Evolutionary conservation across 2,888 invertebrate species (phyloP), one percentile per base, ranked within the genome.

Genomic region (Euproctis similis): DNA sequence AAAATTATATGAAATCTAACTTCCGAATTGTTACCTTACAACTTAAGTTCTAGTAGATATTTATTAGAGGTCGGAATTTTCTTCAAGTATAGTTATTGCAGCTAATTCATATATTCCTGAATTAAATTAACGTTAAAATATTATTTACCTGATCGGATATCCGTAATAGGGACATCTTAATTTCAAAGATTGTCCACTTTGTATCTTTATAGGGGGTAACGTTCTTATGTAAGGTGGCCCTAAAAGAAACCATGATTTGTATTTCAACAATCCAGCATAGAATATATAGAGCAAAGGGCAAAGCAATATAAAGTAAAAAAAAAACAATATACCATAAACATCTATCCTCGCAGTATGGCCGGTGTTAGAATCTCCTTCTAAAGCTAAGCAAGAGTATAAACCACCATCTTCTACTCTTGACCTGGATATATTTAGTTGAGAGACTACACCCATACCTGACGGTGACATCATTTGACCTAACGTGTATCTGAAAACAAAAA

Each of bases 81-180:
- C n/a, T n/a, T n/a, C n/a, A n/a, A n/a, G n/a, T n/a, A n/a, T n/a
- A n/a, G n/a, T n/a, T n/a, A n/a, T n/a, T n/a, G n/a, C n/a, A n/a
- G n/a, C n/a, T n/a, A n/a, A n/a, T n/a, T n/a, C n/a, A n/a, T n/a
- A n/a, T n/a, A n/a, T n/a, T n/a, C n/a, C n/a, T n/a, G n/a, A n/a
- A n/a, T n/a, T n/a, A n/a, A n/a, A n/a, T n/a, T n/a, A n/a, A n/a
- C n/a, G n/a, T n/a, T n/a, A n/a, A n/a, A n/a, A n/a, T n/a, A 7
- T n/a, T n/a, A 14, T 11, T 2, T 82, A 86, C 67, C 88, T 87
- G 42, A 95, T 90, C 9, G 95, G 95, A 72, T 92, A 94, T 24
- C 95, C 95, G 19, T 94, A 92, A 61, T 93, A 94, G 26, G 94
- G 94, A 69, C 95, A 95, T 48, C 90, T 87, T 24, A 95, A 82